Base-by-base conservation (phyloP, 2,888 invertebrate genomes). In the Apodemia hepburni region DNA sequence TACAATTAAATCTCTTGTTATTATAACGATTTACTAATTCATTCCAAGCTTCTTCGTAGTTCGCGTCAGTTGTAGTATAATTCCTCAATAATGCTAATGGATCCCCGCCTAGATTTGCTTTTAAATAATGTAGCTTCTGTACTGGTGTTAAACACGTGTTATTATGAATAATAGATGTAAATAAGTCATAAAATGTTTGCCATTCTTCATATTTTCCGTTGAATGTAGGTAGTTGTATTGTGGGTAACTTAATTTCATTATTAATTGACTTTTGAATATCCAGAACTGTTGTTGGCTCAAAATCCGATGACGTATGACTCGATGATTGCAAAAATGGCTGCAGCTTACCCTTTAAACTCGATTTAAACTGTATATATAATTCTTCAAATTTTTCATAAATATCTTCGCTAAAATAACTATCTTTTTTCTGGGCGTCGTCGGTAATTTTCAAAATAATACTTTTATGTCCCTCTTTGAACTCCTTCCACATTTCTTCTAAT, bases 121-220 rank as follows among this genome's bases (percentile, higher is more conserved):
- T 73, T 49, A 73, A 58, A 51, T 73, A 72, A 18, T 71, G 70
- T 11, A 71, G 29, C 58, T 70, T 73, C 59, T 71, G 69, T 5
- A 71, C 71, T 0, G 61, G 11, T 9, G 65, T 60, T 5, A 70
- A 27, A 15, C 2, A 61, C 18, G 57, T 42, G 22, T 71, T 71
- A 2, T 65, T 45, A n/a, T 70, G 67, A 11, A 70, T 69, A 47
- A 69, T 17, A n/a, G 70, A 67, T 12, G 27, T 0, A 63, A 69
- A 68, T 61, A 68, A 62, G 61, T 70, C 71, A 17, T 67, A 51
- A 54, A 69, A 71, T 0, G 67, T 65, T 47, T 65, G 66, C 69
- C 69, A 71, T n/a, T 38, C 69, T 8, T 65, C 62, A 60, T 70
- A 72, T 15, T 60, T 64, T 0, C 71, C 70, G 9, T 49, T 57